These are phyloP conservation scores for Glaucomys volans DNA, from an alignment of 2,113 vertebrate genomes.

Conservation along the genomic window DNA sequence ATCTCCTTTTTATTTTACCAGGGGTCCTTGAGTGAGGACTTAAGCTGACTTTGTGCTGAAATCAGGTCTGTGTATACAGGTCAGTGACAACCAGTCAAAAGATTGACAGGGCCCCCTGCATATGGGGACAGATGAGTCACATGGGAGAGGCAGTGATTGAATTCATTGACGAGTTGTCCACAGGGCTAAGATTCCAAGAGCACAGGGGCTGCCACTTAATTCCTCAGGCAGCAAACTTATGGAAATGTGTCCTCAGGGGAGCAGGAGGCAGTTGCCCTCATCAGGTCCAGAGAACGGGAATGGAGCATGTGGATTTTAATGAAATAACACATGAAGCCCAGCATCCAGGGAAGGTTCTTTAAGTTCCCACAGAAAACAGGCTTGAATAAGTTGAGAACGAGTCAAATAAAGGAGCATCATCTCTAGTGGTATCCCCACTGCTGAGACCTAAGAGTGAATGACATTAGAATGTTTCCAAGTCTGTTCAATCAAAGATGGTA, in stretches of 20 bases:
- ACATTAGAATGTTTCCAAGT: not conserved
- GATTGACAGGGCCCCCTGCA: not conserved
- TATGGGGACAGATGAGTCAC: not conserved
- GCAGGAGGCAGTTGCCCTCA: not conserved
- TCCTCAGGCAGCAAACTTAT: not conserved
- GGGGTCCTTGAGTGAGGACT: not conserved
- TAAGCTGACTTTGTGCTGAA: not conserved
- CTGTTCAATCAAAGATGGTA: not conserved
- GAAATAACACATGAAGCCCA: not conserved
- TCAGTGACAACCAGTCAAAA: not conserved
- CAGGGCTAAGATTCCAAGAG: not conserved
- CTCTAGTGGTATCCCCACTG: too few relatives aligned
- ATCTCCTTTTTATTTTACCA: not conserved
- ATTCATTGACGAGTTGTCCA: not conserved
- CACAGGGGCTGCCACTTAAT: not conserved
- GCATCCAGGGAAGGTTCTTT: rapidly evolving
- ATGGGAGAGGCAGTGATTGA: not conserved
- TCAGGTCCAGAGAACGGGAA: not conserved
- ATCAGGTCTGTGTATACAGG: not conserved
- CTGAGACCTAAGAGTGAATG: not conserved
- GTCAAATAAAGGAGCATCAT: not conserved
- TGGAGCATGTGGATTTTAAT: not conserved
- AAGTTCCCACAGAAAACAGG: not conserved
- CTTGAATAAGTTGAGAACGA: not conserved
- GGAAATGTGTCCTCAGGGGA: not conserved